Conservation (phyloP, 2,113 vertebrate genomes). For the Phalacrocorax carbo region DNA sequence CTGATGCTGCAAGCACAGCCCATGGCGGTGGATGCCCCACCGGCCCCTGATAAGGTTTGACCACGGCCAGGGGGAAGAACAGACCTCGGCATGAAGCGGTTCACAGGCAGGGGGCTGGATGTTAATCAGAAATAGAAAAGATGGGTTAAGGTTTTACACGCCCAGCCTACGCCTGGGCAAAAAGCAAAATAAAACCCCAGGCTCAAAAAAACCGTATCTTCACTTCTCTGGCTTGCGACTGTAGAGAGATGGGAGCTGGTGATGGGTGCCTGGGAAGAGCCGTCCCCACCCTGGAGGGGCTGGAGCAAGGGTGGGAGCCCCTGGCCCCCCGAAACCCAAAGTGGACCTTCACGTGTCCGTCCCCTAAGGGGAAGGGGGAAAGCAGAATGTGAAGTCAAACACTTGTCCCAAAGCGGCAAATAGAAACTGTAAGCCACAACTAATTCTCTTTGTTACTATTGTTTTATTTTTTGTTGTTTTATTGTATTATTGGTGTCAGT, state of each 20-base stretch:
- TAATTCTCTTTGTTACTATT: background rate
- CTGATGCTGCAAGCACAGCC: background rate
- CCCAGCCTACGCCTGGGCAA: background rate
- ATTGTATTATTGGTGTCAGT: background rate
- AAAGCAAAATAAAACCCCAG: background rate
- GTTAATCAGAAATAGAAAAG: background rate
- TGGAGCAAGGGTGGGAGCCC: background rate
- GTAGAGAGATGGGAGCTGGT: rapidly evolving
- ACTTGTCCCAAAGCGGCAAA: background rate
- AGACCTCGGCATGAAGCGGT: background rate
- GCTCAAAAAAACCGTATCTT: background rate
- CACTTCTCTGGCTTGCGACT: background rate
- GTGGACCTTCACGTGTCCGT: background rate
- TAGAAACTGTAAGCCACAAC: background rate
- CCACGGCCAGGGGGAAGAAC: background rate
- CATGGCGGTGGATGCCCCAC: background rate
- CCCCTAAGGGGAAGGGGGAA: background rate
- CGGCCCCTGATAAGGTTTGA: background rate
- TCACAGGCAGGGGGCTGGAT: no score
- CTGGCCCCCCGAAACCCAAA: background rate
- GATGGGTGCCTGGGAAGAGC: background rate
- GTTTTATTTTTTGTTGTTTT: background rate
- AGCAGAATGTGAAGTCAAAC: background rate
- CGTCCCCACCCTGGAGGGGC: rapidly evolving
- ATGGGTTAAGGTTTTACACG: background rate